These are phyloP conservation scores for Zaprionus lineosus DNA, from an alignment of 2,888 invertebrate genomes.

Conservation along the genomic window DNA sequence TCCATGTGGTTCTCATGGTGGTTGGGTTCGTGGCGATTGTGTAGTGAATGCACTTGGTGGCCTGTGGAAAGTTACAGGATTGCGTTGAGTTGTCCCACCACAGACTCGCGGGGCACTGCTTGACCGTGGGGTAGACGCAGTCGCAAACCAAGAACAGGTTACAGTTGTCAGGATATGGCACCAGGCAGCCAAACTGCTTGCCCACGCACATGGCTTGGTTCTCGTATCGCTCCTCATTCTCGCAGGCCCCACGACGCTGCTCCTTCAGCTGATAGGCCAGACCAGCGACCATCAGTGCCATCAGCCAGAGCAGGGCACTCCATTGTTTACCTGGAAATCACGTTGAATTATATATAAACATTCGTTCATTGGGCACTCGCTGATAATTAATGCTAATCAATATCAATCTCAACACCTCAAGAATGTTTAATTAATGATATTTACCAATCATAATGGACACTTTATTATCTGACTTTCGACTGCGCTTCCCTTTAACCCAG, in stretches of 20 bases:
- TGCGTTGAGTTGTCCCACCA: constrained; percentile 62
- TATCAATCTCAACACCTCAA: no score
- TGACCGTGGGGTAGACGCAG: constrained; percentile 66
- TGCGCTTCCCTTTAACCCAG: no score
- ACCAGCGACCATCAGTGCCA: constrained; percentile 8
- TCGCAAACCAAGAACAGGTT: constrained; percentile 67
- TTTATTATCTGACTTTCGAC: no score
- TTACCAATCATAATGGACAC: no score
- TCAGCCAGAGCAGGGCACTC: constrained; percentile 13
- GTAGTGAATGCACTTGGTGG: constrained; percentile 43
- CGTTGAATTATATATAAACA: no score
- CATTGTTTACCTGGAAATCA: constrained; percentile 15
- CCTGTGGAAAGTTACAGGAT: constrained; percentile 64
- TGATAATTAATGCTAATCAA: no score
- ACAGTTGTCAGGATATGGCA: constrained; percentile 74
- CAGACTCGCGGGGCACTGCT: constrained; percentile 41
- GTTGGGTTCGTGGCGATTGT: constrained; percentile 28
- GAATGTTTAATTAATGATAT: no score
- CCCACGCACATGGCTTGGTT: constrained; percentile 56
- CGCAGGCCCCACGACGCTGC: constrained; percentile 22
- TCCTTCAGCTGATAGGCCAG: constrained; percentile 19
- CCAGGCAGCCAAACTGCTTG: constrained; percentile 47
- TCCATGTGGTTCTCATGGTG: constrained; percentile 16
- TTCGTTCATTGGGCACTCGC: no score
- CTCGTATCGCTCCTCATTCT: constrained; percentile 51